Percentiles rank a stretch among this genome's conserved stretches.
Evolutionary conservation across 2,113 vertebrate species (phyloP).

Genomic region (Manacus vitellinus): DNA sequence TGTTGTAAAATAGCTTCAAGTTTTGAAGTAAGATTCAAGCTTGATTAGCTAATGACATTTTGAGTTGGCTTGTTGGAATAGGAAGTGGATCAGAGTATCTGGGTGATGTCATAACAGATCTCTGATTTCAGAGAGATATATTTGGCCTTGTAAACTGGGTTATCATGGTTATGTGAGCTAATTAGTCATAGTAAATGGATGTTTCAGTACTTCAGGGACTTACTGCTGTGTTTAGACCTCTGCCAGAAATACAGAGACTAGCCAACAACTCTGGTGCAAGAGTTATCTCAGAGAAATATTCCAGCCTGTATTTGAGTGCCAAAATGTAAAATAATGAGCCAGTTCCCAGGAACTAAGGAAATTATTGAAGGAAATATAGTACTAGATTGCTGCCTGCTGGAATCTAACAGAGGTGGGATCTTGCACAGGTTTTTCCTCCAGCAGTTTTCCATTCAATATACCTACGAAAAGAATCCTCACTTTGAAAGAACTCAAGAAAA

Average conservation of each 20-base stretch:
- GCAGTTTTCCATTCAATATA: neutral
- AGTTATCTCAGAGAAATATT: conserved; percentile 5
- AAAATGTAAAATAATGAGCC: conserved; percentile 2
- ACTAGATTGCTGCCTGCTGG: neutral
- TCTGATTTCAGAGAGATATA: neutral
- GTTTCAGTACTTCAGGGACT: neutral
- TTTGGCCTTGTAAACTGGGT: neutral
- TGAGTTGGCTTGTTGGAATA: neutral
- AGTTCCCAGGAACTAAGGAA: neutral
- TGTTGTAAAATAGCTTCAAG: neutral
- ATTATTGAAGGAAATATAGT: neutral
- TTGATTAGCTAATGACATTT: neutral
- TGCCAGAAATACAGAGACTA: neutral
- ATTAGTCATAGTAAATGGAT: neutral
- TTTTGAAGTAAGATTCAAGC: neutral
- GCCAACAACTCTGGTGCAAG: neutral
- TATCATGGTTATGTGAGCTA: neutral
- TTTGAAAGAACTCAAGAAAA: neutral
- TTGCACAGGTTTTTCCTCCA: neutral
- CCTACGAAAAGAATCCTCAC: neutral
- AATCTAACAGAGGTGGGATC: neutral
- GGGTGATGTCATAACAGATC: neutral
- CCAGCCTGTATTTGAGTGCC: neutral
- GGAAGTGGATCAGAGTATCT: neutral
- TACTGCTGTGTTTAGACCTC: neutral